These are phyloP conservation scores for Rhinichthys klamathensis DNA, from an alignment of 2,113 vertebrate species.

Conservation along the genomic window DNA sequence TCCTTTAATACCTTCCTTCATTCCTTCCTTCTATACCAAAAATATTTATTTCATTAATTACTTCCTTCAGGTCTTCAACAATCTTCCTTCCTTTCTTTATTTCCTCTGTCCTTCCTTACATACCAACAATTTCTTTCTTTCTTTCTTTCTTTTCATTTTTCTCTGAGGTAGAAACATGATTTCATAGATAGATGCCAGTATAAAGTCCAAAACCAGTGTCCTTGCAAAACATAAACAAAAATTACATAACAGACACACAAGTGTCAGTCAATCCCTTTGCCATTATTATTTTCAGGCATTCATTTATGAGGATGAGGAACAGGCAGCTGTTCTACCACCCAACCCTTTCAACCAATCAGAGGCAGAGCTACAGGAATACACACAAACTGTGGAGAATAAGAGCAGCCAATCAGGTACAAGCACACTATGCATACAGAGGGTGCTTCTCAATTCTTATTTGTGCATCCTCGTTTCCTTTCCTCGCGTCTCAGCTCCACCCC, in stretches of 20 bases:
- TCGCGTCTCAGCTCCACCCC: too few relatives aligned
- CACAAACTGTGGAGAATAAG: constrained; percentile 79
- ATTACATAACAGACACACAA: background rate
- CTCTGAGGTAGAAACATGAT: background rate
- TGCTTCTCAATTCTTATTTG: too few relatives aligned
- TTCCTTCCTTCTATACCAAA: too few relatives aligned
- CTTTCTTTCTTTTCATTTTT: background rate
- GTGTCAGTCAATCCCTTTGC: background rate
- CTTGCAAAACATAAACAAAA: background rate
- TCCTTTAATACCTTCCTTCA: too few relatives aligned
- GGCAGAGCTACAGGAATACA: constrained; percentile 87
- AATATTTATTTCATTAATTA: too few relatives aligned
- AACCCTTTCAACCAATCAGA: constrained; percentile 92
- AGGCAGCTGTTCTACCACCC: constrained; percentile 83
- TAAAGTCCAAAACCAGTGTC: background rate
- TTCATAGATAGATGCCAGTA: background rate
- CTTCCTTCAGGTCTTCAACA: too few relatives aligned
- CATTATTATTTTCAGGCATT: constrained; percentile 75
- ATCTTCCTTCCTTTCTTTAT: too few relatives aligned
- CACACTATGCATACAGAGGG: background rate
- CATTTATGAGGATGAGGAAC: constrained; percentile 87
- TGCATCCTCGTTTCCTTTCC: too few relatives aligned
- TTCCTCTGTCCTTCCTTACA: too few relatives aligned
- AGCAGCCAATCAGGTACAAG: constrained; percentile 27
- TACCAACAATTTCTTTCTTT: too few relatives aligned